Evolutionary conservation across 2,797 vertebrate genomes (phyloP).

Genomic region (Pipistrellus pipistrellus): DNA sequence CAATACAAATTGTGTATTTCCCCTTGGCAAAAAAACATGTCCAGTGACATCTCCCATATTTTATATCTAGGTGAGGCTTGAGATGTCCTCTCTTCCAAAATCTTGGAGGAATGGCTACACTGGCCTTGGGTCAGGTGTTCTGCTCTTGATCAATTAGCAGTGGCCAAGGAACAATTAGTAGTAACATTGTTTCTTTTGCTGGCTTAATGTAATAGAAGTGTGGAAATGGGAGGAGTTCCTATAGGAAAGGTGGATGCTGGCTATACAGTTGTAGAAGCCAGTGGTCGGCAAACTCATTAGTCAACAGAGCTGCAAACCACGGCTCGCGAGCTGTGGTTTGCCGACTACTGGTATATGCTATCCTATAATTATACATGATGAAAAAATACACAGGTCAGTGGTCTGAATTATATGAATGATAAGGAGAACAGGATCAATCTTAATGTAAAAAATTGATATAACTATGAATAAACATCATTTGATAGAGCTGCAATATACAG

Average conservation of each 20-base stretch:
- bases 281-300: no score
- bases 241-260: background rate
- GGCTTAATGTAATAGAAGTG: background rate
- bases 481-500: background rate
- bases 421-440: background rate
- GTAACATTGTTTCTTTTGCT: background rate
- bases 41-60: background rate
- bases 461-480: constrained; percentile 41
- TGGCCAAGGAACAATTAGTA: background rate
- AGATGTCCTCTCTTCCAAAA: constrained; percentile 17
- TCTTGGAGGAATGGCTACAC: constrained; percentile 42
- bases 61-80: constrained; percentile 7
- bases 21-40: constrained; percentile 10
- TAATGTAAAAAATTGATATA: constrained; percentile 55
- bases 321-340: no score
- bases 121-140: background rate
- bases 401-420: constrained; percentile 20
- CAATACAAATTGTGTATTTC: background rate
- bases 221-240: background rate
- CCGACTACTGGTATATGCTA: background rate
- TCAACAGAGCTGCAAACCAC: no score
- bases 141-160: background rate
- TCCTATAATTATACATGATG: background rate
- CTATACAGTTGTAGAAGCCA: background rate
- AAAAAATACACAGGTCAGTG: constrained; percentile 11